Base-by-base conservation (phyloP, 1,140 invertebrate genomes). In the Agrypnia vestita region DNA sequence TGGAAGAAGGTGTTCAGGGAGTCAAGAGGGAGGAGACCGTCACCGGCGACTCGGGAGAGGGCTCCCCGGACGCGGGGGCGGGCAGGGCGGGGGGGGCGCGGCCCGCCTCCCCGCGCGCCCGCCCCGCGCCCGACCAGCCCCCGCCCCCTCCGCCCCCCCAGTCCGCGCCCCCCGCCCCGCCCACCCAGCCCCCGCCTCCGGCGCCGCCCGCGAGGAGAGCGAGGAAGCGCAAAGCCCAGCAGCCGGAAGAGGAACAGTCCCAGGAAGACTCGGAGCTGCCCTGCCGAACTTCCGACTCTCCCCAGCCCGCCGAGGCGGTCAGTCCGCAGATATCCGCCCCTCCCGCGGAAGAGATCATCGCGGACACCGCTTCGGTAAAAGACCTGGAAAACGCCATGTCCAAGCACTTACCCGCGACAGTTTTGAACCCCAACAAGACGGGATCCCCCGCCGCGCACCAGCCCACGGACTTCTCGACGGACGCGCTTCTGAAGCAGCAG, bases 311-410 rank as follows among this genome's bases (percentile, higher is more conserved):
- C 89, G 89, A 80, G 88, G 87, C 9, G 86, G 89, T 51, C 83
- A 88, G 46, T 81, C 86, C 4, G 84, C 85, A 72, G 84, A 84
- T 61, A 84, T 78, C 61, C 90, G 76, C 85, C 90, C 89, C 62
- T 6, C 78, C 82, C 0, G 64, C 71, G 59, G 86, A 88, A 11
- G 89, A 89, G 80, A 84, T 85, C 64, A 84, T 85, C 1, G 85
- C 86, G 4, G 89, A 89, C 51, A 88, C 89, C 0, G 92, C 94
- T 3, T 95, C 95, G 0, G 96, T 97, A 0, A 96, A 97, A 86
- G 97, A 98, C 84, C 89, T 98, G 80, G 97, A 99, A 87, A 96
- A 97, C 84, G 97, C 96, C 12, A 99, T 98, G 97, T 97, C 97
- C 19, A 97, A 98, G 86, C 97, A 98, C 89, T 89, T 98, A 53